These are phyloP conservation scores for Spodoptera litura DNA, from an alignment of 1,140 invertebrate genomes.

Conservation along the genomic window DNA sequence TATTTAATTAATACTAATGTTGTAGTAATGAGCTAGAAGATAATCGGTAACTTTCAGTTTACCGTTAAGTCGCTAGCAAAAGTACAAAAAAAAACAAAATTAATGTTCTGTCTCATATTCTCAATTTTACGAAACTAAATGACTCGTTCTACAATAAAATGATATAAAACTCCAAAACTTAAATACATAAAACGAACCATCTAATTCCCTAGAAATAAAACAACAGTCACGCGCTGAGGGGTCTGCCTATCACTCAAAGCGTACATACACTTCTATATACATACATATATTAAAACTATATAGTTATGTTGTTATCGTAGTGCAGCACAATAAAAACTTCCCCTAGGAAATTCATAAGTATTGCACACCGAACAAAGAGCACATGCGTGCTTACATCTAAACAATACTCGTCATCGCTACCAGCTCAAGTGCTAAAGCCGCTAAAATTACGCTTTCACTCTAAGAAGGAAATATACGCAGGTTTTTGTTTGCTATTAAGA, in stretches of 20 bases:
- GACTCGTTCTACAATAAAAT: not conserved
- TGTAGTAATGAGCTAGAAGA: no score
- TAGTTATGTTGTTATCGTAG: conserved; percentile 63
- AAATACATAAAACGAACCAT: not conserved
- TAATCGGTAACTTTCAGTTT: no score
- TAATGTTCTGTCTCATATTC: no score
- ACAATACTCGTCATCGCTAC: conserved; percentile 76
- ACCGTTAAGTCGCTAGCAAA: no score
- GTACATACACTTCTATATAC: not conserved
- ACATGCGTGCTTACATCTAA: conserved; percentile 80
- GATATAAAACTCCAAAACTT: not conserved
- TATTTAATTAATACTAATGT: no score
- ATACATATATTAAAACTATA: conserved; percentile 47
- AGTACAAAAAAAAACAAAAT: no score
- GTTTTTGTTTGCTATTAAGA: no score
- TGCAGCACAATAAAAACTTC: conserved; percentile 64
- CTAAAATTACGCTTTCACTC: conserved; percentile 65
- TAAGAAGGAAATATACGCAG: not conserved
- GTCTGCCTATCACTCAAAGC: conserved; percentile 1
- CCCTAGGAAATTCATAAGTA: conserved; percentile 77
- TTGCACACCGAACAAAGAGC: conserved; percentile 76
- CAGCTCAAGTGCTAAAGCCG: conserved; percentile 66
- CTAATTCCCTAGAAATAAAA: conserved; percentile 1
- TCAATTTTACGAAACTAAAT: no score
- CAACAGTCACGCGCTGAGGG: conserved; percentile 3